Evolutionary conservation across 2,797 vertebrate species (phyloP), one percentile per base, ranked within the genome.

Genomic region (Alosa sapidissima): DNA sequence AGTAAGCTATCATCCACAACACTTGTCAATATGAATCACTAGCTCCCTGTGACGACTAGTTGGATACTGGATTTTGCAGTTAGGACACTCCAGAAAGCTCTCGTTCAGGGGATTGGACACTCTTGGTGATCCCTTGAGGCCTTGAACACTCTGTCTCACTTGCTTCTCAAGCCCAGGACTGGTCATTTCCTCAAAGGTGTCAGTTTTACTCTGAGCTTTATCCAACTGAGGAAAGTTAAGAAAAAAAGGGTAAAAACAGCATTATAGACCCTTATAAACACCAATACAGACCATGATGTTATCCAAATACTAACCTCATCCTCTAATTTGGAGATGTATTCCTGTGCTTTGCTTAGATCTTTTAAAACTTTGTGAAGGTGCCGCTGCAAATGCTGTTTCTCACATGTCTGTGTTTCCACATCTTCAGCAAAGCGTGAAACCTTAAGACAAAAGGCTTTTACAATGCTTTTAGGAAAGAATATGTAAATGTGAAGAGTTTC

Each of bases 21-120:
- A 97, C 84, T 92, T 90, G 28, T 98, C 97, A 65, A 98, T 87
- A 58, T 98, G 97, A 10, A 91, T 91, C 0, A 98, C 91, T 81
- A 98, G 92, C 45, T 98, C 95, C 62, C 94, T 91, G 0, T 97
- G 95, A 10, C 93, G 93, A n/a, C 94, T 95, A 28, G 95, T 94
- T 47, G 96, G 95, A 86, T 97, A 98, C 84, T 92, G 86, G 0
- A 83, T 84, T 82, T 84, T 91, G 91, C 97, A 98, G 82, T 88
- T 91, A 14, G 97, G 97, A 89, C 97, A 98, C 85, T 96, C 95
- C 0, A 98, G 93, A 89, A 96, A 93, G 86, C 97, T 98, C 88
- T 96, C 95, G n/a, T 97, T 93, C 54, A 96, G 91, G 33, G 90
- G 81, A 87, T 86, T 90, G 21, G 75, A 75, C 51, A 51, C 33